Conservation (phyloP, 2,888 invertebrate genomes). For the Cylloceria caligata region DNA sequence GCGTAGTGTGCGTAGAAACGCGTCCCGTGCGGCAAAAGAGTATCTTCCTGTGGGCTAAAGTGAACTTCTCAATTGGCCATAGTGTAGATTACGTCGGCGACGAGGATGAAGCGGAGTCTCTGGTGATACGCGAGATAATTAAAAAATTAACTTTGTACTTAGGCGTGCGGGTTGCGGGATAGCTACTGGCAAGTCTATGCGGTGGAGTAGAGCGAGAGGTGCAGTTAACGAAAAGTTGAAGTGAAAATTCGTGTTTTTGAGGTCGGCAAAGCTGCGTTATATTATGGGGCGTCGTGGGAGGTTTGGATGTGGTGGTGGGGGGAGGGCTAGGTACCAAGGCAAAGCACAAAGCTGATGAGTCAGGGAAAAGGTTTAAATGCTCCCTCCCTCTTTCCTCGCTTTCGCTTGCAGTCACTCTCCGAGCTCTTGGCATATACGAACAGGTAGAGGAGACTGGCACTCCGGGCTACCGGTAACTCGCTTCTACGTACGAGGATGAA, state of each 20-base stretch:
- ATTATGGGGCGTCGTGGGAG: constrained; percentile 59
- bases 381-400: constrained; percentile 58
- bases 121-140: constrained; percentile 74
- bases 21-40: constrained; percentile 24
- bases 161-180: constrained; percentile 73
- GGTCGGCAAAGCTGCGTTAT: constrained; percentile 72
- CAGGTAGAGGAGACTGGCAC: constrained; percentile 67
- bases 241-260: constrained; percentile 84
- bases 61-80: constrained; percentile 59
- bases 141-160: constrained; percentile 84
- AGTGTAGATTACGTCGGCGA: constrained; percentile 46
- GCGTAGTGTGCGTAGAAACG: neutral
- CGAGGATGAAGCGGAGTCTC: constrained; percentile 40
- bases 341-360: constrained; percentile 84
- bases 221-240: constrained; percentile 83
- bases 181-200: constrained; percentile 34
- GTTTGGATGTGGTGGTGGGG: constrained; percentile 39
- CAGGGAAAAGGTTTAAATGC: constrained; percentile 83
- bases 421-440: constrained; percentile 44
- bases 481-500: constrained; percentile 73
- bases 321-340: constrained; percentile 71
- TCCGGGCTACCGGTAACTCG: constrained; percentile 76
- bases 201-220: constrained; percentile 61
- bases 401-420: constrained; percentile 59
- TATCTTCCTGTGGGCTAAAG: constrained; percentile 22